Conservation (phyloP, 2,113 vertebrate species). For the Scopus umbretta region DNA sequence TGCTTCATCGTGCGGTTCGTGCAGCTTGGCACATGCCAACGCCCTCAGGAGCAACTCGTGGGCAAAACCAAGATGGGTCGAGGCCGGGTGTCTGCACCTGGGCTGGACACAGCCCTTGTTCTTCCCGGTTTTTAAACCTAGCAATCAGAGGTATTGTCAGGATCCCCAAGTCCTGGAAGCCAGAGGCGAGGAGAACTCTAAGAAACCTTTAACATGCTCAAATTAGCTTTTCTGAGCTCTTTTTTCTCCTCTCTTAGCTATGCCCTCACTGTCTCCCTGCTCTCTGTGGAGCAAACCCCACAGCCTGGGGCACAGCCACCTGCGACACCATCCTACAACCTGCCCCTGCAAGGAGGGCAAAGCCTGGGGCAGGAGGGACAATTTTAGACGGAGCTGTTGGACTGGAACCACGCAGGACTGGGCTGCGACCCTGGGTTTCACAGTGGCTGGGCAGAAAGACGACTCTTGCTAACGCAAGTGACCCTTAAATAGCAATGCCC, state of each 20-base stretch:
- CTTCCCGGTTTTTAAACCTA: background rate
- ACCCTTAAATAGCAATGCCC: background rate
- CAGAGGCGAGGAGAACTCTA: background rate
- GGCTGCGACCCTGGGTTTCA: background rate
- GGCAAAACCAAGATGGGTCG: background rate
- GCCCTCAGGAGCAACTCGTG: fast-evolving
- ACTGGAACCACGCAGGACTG: background rate
- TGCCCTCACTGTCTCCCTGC: background rate
- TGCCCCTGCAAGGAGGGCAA: background rate
- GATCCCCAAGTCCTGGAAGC: background rate
- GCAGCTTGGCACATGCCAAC: fast-evolving
- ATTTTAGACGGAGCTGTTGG: background rate
- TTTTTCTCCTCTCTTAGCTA: background rate
- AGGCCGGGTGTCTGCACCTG: fast-evolving
- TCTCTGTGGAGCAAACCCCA: background rate
- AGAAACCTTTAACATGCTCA: background rate
- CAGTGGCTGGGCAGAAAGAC: background rate
- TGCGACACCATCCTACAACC: no score
- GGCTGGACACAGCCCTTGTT: background rate
- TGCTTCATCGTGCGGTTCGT: fast-evolving
- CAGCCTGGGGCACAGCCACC: no score
- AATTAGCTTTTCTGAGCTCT: background rate
- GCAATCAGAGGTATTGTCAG: background rate
- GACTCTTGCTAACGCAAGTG: background rate
- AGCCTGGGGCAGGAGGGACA: background rate